phyloP scores from a whole-genome alignment of 2,113 vertebrate genomes.

The Ammodytes marinus region DNA sequence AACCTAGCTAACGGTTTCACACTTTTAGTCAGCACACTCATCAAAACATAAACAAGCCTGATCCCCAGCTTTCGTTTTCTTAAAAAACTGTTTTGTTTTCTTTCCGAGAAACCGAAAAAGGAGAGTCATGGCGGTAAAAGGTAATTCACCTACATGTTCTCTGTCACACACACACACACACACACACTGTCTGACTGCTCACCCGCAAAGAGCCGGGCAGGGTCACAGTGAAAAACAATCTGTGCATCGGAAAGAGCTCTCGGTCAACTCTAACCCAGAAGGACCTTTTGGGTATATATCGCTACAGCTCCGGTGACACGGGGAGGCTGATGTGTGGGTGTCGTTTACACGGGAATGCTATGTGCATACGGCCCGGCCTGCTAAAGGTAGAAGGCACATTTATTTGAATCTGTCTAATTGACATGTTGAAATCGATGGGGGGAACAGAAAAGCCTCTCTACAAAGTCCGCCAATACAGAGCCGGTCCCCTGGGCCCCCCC shows the following conservation, averaged over 20 bases:
- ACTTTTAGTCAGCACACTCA: conserved; percentile 16
- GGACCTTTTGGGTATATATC: conserved; percentile 51
- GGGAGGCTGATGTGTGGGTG: conserved; percentile 63
- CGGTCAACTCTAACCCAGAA: conserved; percentile 64
- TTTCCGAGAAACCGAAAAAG: conserved; percentile 41
- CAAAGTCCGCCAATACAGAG: conserved; percentile 75
- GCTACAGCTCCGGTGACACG: conserved; percentile 63
- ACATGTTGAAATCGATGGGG: conserved; percentile 80
- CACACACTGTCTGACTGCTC: conserved; percentile 31
- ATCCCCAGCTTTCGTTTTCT: conserved; percentile 39
- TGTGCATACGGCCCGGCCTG: conserved; percentile 50
- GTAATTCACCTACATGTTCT: conserved; percentile 50
- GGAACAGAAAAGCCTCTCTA: conserved; percentile 79
- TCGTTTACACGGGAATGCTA: conserved; percentile 71
- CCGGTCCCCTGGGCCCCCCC: conserved; percentile 70
- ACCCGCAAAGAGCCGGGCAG: conserved; percentile 20
- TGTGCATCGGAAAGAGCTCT: conserved; percentile 71
- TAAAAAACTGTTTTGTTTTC: conserved; percentile 23
- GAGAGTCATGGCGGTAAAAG: conserved; percentile 32
- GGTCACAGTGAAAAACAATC: conserved; percentile 81
- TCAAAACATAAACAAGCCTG: conserved; percentile 46
- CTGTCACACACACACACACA: conserved; percentile 16
- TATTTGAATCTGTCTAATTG: conserved; percentile 84
- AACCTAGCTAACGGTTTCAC: not conserved
- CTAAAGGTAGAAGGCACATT: conserved; percentile 76